Conservation (phyloP, 2,888 invertebrate genomes). For the Cephus spinipes region DNA sequence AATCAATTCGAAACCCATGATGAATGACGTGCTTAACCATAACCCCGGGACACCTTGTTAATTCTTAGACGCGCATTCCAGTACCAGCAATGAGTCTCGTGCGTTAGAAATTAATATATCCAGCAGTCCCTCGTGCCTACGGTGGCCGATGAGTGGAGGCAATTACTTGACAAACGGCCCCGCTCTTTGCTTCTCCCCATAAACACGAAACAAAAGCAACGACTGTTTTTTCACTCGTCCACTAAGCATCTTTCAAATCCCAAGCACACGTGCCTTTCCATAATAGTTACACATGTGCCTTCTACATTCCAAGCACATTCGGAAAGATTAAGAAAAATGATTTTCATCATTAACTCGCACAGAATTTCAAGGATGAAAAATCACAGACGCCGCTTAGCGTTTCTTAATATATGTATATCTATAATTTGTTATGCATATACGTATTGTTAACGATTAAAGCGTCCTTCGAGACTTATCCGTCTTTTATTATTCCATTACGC, state of each 20-base stretch:
- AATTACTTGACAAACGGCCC: slow-evolving; percentile 14
- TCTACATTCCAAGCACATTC: not conserved
- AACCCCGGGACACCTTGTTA: slow-evolving; percentile 30
- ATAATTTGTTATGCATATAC: not conserved
- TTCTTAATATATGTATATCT: not conserved
- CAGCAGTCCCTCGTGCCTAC: not conserved
- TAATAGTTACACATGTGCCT: not conserved
- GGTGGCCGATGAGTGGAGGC: slow-evolving; percentile 1
- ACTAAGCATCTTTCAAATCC: not conserved
- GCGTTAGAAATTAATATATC: slow-evolving; percentile 30
- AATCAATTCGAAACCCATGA: slow-evolving; percentile 20
- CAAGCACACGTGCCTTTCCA: not conserved
- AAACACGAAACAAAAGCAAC: not conserved
- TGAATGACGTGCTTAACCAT: slow-evolving; percentile 18
- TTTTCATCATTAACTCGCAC: not conserved
- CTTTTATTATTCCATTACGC: not conserved
- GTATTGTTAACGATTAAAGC: not conserved
- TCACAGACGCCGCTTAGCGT: not conserved
- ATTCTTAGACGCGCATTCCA: slow-evolving; percentile 6
- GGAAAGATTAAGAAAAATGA: not conserved
- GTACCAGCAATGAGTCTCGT: slow-evolving; percentile 16
- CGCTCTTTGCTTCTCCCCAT: not conserved
- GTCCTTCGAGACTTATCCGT: not conserved
- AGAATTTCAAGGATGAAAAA: not conserved
- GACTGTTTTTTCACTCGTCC: not conserved